Conservation (phyloP, 2,797 vertebrate species). For the Gallinago stenura region DNA sequence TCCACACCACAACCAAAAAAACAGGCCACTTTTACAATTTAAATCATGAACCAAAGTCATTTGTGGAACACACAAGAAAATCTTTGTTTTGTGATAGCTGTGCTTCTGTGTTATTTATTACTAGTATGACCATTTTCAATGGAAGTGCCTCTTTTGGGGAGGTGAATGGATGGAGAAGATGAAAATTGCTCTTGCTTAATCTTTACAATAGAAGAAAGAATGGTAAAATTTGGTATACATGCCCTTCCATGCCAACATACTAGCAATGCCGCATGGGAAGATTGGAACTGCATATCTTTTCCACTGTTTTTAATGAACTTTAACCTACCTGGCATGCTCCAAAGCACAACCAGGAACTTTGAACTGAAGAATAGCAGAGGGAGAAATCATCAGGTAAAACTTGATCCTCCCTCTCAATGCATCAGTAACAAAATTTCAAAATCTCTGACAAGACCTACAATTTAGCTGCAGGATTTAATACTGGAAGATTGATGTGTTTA, state of each 20-base stretch:
- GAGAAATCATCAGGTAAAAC: neutral
- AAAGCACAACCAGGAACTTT: neutral
- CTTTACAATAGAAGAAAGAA: neutral
- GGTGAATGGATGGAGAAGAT: neutral
- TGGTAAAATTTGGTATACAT: neutral
- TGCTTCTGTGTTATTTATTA: neutral
- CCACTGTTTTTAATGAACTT: neutral
- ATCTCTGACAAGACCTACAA: conserved; percentile 39
- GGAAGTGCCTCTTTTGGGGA: neutral
- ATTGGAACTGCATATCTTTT: neutral
- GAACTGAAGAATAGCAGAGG: neutral
- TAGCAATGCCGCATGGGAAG: neutral
- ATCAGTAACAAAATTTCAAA: conserved; percentile 35
- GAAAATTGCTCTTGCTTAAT: neutral
- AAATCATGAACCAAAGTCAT: neutral
- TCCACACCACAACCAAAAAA: neutral
- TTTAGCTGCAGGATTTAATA: conserved; percentile 59
- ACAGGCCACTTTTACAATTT: neutral
- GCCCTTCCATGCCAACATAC: neutral
- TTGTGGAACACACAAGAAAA: neutral
- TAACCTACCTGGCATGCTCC: neutral
- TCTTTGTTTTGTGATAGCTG: neutral
- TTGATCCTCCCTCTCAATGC: neutral
- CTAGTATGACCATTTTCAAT: neutral
- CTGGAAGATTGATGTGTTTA: conserved; percentile 62